These are phyloP conservation scores for Dioctria linearis DNA, from an alignment of 2,888 invertebrate genomes.

Conservation along the genomic window DNA sequence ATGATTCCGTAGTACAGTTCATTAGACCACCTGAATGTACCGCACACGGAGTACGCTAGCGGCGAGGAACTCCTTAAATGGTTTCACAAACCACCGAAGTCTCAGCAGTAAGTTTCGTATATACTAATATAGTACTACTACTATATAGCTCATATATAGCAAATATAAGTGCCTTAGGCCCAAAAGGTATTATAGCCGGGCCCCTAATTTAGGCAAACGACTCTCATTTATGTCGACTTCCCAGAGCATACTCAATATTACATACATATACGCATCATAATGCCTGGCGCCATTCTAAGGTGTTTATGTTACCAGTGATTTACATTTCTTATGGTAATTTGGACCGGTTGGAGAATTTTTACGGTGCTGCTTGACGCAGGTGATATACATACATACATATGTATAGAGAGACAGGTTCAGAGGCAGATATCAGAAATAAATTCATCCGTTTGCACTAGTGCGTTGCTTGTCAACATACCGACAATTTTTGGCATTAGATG, in stretches of 20 bases:
- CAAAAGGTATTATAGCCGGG: conserved; percentile 12
- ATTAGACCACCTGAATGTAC: conserved; percentile 55
- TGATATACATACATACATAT: neutral
- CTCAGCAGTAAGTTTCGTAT: neutral
- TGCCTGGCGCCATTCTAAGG: conserved; percentile 51
- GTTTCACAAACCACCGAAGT: conserved; percentile 50
- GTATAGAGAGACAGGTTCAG: conserved; percentile 46
- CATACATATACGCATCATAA: conserved; percentile 49
- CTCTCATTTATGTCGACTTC: conserved; percentile 46
- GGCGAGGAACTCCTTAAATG: conserved; percentile 56
- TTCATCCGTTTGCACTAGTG: conserved; percentile 25
- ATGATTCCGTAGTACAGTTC: conserved; percentile 48
- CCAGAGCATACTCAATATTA: neutral
- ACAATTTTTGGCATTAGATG: neutral
- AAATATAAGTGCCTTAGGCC: conserved; percentile 13
- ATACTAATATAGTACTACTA: neutral
- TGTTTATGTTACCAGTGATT: conserved; percentile 46
- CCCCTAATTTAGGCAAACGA: conserved; percentile 51
- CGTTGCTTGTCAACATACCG: conserved; percentile 15
- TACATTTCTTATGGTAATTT: conserved; percentile 45
- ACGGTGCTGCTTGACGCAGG: conserved; percentile 56
- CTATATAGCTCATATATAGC: conserved; percentile 5
- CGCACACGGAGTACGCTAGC: conserved; percentile 55
- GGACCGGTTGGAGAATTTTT: conserved; percentile 53
- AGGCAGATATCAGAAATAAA: neutral